These are phyloP conservation scores for Verasper variegatus DNA, from an alignment of 2,113 vertebrate species.

Conservation along the genomic window DNA sequence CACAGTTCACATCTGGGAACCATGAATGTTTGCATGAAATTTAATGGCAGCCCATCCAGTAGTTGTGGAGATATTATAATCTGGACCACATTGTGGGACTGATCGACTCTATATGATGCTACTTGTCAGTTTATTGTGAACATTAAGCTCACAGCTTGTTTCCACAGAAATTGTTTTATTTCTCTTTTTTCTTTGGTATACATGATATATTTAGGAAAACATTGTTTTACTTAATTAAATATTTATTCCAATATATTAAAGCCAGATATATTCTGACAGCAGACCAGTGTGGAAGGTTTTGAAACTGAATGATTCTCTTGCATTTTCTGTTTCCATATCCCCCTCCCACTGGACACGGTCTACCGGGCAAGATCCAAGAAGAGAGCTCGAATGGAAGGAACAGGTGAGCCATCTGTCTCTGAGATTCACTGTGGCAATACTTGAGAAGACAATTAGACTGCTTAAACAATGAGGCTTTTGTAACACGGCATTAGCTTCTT, in stretches of 20 bases:
- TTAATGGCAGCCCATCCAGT: no score
- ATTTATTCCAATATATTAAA: not conserved
- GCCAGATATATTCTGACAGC: not conserved
- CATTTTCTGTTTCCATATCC: conserved; percentile 52
- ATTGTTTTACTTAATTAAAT: no score
- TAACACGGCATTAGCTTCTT: conserved; percentile 43
- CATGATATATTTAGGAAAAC: no score
- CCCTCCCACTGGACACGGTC: conserved; percentile 29
- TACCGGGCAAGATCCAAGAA: conserved; percentile 28
- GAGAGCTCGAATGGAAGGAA: conserved; percentile 65
- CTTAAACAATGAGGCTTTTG: conserved; percentile 70
- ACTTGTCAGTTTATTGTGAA: no score
- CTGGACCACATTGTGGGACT: no score
- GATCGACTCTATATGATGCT: no score
- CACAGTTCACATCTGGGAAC: no score
- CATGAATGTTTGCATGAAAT: no score
- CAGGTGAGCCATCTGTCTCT: conserved; percentile 66
- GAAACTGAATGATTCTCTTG: conserved; percentile 12
- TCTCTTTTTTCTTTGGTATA: no score
- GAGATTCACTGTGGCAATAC: conserved; percentile 56
- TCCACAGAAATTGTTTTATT: no score
- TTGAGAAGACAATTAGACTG: conserved; percentile 68
- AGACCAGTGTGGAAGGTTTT: conserved; percentile 6
- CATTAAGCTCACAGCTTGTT: no score
- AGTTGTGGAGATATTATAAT: no score